These are phyloP conservation scores for Cylloceria caligata DNA, from an alignment of 2,888 invertebrate genomes.

Conservation along the genomic window DNA sequence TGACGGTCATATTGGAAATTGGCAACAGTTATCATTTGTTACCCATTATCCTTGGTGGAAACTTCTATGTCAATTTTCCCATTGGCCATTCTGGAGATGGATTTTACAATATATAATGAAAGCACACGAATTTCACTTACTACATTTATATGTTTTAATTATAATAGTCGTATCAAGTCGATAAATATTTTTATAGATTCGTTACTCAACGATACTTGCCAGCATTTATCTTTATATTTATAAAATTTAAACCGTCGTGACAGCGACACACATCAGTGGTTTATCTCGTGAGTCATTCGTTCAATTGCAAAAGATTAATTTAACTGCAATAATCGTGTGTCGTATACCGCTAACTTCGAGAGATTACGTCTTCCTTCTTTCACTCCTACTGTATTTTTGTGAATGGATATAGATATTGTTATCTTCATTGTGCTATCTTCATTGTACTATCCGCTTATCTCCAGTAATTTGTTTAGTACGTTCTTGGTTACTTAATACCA, in stretches of 20 bases:
- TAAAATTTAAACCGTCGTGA: slow-evolving; percentile 3
- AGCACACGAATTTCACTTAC: no score
- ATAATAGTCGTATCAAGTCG: no score
- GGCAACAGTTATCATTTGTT: no score
- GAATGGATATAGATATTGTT: neutral
- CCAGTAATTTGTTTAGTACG: neutral
- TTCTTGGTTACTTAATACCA: no score
- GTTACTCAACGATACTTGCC: neutral
- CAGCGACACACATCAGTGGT: neutral
- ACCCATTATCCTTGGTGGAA: no score
- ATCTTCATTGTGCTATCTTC: no score
- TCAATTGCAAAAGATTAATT: slow-evolving; percentile 40
- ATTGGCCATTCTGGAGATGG: no score
- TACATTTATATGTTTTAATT: no score
- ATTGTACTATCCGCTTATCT: neutral
- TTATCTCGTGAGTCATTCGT: slow-evolving; percentile 26
- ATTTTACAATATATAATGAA: no score
- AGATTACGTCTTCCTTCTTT: neutral
- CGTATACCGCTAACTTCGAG: neutral
- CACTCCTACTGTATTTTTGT: neutral
- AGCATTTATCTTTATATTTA: neutral
- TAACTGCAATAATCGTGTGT: slow-evolving; percentile 32
- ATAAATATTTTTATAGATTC: no score
- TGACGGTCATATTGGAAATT: no score
- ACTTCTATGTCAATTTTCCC: neutral